Evolutionary conservation across 2,113 vertebrate genomes (phyloP).

Genomic region (Diphyllodes magnificus): DNA sequence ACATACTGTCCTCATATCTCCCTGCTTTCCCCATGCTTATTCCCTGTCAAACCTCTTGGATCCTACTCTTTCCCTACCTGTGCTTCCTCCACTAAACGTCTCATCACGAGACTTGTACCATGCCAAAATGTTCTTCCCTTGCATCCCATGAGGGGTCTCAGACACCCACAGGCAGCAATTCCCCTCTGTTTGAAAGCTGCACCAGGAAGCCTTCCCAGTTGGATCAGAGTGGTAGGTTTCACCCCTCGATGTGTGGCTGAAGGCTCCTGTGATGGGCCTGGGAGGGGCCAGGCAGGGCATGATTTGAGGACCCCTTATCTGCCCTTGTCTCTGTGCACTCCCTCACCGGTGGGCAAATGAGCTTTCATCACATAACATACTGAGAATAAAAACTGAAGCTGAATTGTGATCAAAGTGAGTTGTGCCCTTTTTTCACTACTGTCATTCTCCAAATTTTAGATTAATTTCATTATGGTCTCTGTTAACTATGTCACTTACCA

Average conservation of each 20-base stretch:
- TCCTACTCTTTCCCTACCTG: not conserved
- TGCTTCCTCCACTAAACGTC: not conserved
- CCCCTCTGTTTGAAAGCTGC: not conserved
- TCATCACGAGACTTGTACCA: rapidly evolving
- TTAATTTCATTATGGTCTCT: not conserved
- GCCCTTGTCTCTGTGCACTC: not conserved
- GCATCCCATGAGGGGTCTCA: not conserved
- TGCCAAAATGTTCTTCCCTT: not conserved
- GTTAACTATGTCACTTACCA: not conserved
- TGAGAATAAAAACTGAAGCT: not conserved
- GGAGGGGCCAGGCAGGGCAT: not conserved
- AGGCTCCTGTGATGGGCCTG: not conserved
- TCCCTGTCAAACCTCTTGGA: not conserved
- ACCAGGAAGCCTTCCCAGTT: not conserved
- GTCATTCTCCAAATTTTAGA: not conserved
- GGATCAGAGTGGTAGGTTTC: not conserved
- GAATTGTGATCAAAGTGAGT: not conserved
- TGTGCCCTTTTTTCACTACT: not conserved
- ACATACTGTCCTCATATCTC: not conserved
- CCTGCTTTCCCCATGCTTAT: not conserved
- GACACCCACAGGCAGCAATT: not conserved
- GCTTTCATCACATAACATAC: not conserved
- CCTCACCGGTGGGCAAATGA: rapidly evolving
- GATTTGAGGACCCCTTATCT: rapidly evolving
- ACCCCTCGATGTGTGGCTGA: not conserved